These are phyloP conservation scores for Liolophura sinensis DNA, from an alignment of 1,140 invertebrate genomes.

Conservation along the genomic window DNA sequence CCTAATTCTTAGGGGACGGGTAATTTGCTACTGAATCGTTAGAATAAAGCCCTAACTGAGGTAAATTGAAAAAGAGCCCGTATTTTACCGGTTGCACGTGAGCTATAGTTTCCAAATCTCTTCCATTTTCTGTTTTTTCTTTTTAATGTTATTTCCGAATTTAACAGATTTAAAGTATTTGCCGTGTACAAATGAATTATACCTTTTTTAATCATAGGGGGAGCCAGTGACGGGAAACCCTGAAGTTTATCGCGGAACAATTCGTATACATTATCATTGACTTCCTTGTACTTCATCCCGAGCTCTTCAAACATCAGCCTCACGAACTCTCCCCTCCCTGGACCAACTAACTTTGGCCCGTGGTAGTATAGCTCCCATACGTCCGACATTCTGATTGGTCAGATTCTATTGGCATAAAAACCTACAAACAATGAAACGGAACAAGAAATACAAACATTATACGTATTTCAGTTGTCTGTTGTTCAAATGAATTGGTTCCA, in stretches of 20 bases:
- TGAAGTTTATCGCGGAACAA: slow-evolving; percentile 12
- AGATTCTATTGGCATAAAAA: too few relatives aligned
- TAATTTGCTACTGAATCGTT: too few relatives aligned
- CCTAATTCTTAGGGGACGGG: too few relatives aligned
- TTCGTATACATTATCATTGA: slow-evolving; percentile 8
- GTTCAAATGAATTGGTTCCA: too few relatives aligned
- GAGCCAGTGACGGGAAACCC: slow-evolving; percentile 25
- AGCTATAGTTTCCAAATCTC: not conserved
- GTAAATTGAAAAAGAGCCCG: too few relatives aligned
- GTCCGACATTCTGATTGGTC: not conserved
- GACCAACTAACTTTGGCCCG: not conserved
- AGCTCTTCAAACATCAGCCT: slow-evolving; percentile 31
- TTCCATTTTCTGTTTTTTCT: not conserved
- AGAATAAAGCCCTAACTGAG: too few relatives aligned
- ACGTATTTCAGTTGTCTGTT: too few relatives aligned
- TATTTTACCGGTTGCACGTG: too few relatives aligned
- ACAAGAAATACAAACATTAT: too few relatives aligned
- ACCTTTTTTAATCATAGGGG: slow-evolving; percentile 32
- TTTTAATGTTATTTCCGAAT: not conserved
- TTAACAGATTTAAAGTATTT: not conserved
- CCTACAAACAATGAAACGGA: too few relatives aligned
- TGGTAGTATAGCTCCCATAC: slow-evolving; percentile 20
- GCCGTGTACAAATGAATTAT: not conserved
- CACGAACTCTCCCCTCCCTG: slow-evolving; percentile 26
- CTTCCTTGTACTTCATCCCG: slow-evolving; percentile 26